These are phyloP conservation scores for Carduelis carduelis DNA, from an alignment of 2,797 vertebrate genomes.

Conservation along the genomic window DNA sequence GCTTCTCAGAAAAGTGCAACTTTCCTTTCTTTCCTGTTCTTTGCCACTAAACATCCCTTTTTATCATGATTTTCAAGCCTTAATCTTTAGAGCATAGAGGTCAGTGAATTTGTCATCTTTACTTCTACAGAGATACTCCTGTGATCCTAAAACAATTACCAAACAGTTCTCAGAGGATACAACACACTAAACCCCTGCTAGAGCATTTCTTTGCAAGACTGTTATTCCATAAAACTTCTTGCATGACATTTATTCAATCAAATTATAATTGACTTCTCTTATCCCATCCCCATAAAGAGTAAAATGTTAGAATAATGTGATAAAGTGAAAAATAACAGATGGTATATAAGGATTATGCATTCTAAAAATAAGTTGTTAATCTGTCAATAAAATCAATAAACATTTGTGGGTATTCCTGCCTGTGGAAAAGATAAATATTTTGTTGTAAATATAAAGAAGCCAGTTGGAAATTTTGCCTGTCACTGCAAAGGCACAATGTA, in stretches of 20 bases:
- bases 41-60: background rate
- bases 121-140: background rate
- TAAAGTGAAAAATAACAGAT: background rate
- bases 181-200: background rate
- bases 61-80: conserved; percentile 1
- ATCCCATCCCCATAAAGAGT: background rate
- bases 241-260: background rate
- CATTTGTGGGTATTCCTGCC: background rate
- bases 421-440: background rate
- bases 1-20: conserved; percentile 18
- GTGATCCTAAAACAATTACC: background rate
- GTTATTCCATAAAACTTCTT: background rate
- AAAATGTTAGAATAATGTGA: background rate
- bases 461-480: background rate
- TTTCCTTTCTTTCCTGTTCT: conserved; percentile 2
- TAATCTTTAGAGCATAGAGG: background rate
- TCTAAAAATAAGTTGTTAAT: background rate
- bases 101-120: conserved; percentile 41
- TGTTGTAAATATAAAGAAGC: background rate
- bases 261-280: background rate
- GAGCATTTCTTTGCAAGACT: background rate
- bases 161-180: background rate
- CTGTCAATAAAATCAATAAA: background rate
- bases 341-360: background rate
- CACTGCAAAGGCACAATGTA: background rate